Evolutionary conservation across 2,888 invertebrate genomes (phyloP).

Genomic region (Pyrrhia umbra): DNA sequence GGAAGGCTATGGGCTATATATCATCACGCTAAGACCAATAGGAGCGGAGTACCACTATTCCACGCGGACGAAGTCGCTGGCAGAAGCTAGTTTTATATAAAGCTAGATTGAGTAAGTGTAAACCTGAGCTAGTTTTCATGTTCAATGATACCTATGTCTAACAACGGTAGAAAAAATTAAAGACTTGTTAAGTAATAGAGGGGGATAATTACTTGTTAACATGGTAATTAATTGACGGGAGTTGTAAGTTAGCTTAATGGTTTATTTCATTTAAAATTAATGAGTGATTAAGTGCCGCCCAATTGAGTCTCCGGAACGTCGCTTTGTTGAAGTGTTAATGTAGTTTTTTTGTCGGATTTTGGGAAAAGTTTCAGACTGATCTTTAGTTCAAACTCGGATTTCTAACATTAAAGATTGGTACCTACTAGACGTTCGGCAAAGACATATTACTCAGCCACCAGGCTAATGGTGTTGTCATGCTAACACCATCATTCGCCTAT

Average conservation of each 20-base stretch:
- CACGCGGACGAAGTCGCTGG: no score
- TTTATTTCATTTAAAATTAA: constrained; percentile 27
- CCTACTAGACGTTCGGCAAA: no score
- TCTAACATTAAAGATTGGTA: no score
- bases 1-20: no score
- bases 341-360: neutral
- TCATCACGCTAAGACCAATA: no score
- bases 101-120: neutral
- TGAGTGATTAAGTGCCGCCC: neutral
- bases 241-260: constrained; percentile 13
- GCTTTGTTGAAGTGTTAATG: neutral
- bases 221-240: constrained; percentile 25
- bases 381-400: neutral
- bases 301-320: constrained; percentile 1
- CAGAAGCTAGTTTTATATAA: no score
- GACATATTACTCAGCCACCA: no score
- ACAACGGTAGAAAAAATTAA: constrained; percentile 13
- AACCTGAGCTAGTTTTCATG: neutral
- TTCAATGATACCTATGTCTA: neutral
- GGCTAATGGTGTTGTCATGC: no score
- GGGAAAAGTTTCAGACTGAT: no score
- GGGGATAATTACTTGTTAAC: constrained; percentile 35
- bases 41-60: no score
- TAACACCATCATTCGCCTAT: no score
- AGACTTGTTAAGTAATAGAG: constrained; percentile 33